Conservation (phyloP, 2,888 invertebrate species). For the Pseudococcus jackbeardsleyi region DNA sequence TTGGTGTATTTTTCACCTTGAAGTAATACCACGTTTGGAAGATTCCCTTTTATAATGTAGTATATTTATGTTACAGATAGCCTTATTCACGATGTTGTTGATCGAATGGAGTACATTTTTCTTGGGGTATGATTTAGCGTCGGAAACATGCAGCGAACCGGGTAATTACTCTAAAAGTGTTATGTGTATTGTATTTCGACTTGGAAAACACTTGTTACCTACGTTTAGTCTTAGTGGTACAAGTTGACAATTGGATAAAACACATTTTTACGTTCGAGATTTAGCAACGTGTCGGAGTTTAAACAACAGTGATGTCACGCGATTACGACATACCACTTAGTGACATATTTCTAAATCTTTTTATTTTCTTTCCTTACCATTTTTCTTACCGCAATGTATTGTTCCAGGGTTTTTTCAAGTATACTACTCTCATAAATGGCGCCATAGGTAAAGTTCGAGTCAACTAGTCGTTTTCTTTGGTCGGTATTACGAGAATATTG, state of each 20-base stretch:
- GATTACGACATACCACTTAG: constrained; percentile 44
- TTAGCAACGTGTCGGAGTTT: background rate
- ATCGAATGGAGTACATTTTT: background rate
- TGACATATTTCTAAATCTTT: constrained; percentile 27
- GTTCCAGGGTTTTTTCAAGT: constrained; percentile 9
- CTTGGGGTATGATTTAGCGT: background rate
- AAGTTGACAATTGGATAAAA: constrained; percentile 25
- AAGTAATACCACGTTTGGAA: background rate
- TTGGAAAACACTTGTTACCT: background rate
- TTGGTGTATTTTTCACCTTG: background rate
- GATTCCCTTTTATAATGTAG: background rate
- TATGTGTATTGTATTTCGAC: background rate
- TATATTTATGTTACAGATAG: constrained; percentile 1
- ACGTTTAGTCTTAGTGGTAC: background rate
- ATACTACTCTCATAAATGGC: constrained; percentile 32
- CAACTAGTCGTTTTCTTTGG: background rate
- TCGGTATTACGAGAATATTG: constrained; percentile 19
- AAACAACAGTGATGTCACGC: constrained; percentile 30
- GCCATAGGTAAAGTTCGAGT: background rate
- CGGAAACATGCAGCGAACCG: background rate
- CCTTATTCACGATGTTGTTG: background rate
- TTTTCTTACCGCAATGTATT: background rate
- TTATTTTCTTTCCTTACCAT: background rate
- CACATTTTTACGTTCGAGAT: background rate
- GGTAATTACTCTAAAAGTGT: background rate